phyloP scores from a whole-genome alignment of 2,888 invertebrate genomes.

The Alloscopus bannaensis region DNA sequence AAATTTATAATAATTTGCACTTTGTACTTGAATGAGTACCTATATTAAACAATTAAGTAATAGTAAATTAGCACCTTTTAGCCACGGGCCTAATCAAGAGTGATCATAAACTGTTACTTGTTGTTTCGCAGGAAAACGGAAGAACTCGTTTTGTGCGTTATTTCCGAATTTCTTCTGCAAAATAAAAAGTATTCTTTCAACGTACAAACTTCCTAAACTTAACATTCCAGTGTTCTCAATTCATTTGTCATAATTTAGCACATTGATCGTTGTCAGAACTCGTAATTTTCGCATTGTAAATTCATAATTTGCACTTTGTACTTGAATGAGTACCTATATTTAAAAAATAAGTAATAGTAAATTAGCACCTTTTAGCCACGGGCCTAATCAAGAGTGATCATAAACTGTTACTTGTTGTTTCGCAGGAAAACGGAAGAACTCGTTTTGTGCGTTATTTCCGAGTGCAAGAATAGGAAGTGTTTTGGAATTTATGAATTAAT shows the following conservation, averaged over 20 bases:
- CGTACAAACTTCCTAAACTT: not conserved
- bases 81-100: not conserved
- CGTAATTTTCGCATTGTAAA: not conserved
- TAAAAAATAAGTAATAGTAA: not conserved
- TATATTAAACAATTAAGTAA: not conserved
- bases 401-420: no score
- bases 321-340: not conserved
- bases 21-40: not conserved
- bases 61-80: not conserved
- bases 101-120: no score
- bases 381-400: no score
- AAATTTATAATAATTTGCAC: not conserved
- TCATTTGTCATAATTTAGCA: no score
- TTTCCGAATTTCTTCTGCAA: not conserved
- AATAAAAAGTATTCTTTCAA: not conserved
- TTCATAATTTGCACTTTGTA: not conserved
- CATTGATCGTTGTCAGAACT: not conserved
- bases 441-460: not conserved
- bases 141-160: not conserved
- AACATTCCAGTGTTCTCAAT: no score
- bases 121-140: not conserved
- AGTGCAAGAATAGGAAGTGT: not conserved
- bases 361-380: not conserved
- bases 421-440: not conserved
- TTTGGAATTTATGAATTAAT: not conserved